Evolutionary conservation across 2,797 vertebrate genomes (phyloP), one percentile per base, ranked within the genome.

Genomic region (Cyprinodon diabolis): DNA sequence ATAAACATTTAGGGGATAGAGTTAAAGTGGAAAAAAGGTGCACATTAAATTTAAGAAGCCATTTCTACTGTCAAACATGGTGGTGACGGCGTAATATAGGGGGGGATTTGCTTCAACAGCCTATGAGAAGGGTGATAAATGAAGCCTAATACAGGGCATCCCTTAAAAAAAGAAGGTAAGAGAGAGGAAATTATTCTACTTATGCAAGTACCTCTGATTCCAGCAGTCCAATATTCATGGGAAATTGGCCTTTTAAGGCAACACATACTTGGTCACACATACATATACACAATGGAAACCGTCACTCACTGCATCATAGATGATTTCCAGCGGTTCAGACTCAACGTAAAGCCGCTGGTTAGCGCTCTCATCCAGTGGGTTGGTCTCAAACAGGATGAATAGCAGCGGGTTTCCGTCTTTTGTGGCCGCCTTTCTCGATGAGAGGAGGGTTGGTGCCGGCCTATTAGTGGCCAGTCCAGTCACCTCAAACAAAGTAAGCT

Each of bases 301-400:
- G 45, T 35, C 80, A 95, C 97, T 96, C 93, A 99, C 98, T 9
- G 98, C 97, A 82, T 99, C 97, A 77, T 99, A 99, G 79, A 98
- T 94, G 76, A 99, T 98, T 95, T 99, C 97, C 80, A 99, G 86
- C 1, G 98, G 97, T 66, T 97, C 96, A n/a, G 98, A 97, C 84
- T 98, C 95, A 73, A 96, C 94, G 40, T 95, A 92, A 74, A 99
- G 94, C 56, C 95, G 95, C 85, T 99, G 98, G 93, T 97, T 94
- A 35, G 95, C 96, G 5, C 84, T 90, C 65, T 94, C 94, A 82
- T 99, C 96, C 84, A 97, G 83, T 1, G 98, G 98, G 88, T 99
- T 99, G 68, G 96, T 99, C 87, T 99, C 98, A 91, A 99, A 99
- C 88, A 95, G 94, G 81, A 99, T 91, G 77, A 86, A 95, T 47